Conservation (phyloP, 1,140 invertebrate species). For the Drosophila nannoptera region DNA sequence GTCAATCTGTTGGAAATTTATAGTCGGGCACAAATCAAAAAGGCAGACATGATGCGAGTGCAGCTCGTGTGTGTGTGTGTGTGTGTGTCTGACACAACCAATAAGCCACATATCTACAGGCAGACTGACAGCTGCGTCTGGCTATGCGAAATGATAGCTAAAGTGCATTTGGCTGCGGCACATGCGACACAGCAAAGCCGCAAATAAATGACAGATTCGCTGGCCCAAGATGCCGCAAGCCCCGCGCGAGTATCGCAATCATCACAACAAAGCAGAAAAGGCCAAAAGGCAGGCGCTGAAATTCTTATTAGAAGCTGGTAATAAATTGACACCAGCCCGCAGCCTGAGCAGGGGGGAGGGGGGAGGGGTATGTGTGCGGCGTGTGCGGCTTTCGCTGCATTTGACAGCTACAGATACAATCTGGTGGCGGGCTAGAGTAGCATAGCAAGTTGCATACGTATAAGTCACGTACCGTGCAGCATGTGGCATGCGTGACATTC, state of each 20-base stretch:
- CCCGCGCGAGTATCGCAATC: slow-evolving; percentile 26
- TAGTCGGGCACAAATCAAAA: slow-evolving; percentile 62
- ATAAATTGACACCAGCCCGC: slow-evolving; percentile 63
- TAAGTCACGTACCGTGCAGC: slow-evolving; percentile 26
- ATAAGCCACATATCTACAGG: slow-evolving; percentile 44
- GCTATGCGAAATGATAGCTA: slow-evolving; percentile 51
- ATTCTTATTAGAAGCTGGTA: slow-evolving; percentile 59
- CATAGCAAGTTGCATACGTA: slow-evolving; percentile 57
- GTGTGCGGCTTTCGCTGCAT: slow-evolving; percentile 43
- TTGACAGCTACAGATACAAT: slow-evolving; percentile 72
- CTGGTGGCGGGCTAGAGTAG: slow-evolving; percentile 63
- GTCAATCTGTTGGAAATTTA: slow-evolving; percentile 69
- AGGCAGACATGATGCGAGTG: slow-evolving; percentile 38
- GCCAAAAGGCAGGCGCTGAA: slow-evolving; percentile 34
- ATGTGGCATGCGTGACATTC: background rate
- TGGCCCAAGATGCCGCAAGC: slow-evolving; percentile 54
- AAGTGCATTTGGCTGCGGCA: slow-evolving; percentile 64
- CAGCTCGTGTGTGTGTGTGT: background rate
- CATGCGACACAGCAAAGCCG: slow-evolving; percentile 59
- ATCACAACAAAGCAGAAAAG: slow-evolving; percentile 25
- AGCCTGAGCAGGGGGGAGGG: slow-evolving; percentile 8
- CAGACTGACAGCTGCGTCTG: slow-evolving; percentile 1
- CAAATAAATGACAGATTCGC: slow-evolving; percentile 38
- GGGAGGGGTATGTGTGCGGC: slow-evolving; percentile 16
- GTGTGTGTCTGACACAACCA: slow-evolving; percentile 56